Base-by-base conservation (phyloP, 1,140 invertebrate genomes). In the Galleria mellonella region DNA sequence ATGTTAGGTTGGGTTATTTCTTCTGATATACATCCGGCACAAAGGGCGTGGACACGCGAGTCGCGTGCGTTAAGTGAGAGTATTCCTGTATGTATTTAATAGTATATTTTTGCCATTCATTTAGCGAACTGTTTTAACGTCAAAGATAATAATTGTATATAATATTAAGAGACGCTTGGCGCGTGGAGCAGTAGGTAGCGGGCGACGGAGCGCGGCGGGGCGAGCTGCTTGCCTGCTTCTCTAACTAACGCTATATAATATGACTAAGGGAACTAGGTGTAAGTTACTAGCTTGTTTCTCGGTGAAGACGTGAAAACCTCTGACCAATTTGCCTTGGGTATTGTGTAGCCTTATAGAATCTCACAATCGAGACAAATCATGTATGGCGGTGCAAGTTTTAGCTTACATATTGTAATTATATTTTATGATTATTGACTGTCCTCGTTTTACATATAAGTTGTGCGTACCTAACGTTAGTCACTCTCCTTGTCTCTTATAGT, bases 261-360 rank as follows among this genome's bases (percentile, higher is more conserved):
- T 57, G 59, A 67, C 56, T 72, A 68, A 64, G 70, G 60, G 51
- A 61, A 56, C 59, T 82, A 79, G 70, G 41, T 76, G 67, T 82
- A 78, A 81, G 74, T 68, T 56, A 62, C 47, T 67, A 65, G 77
- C 77, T 83, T 83, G 71, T 70, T 70, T 71, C 62, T 74, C 64
- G 73, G 75, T 70, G 62, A 71, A 73, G 62, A 71, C 56, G 67
- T 70, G 69, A 60, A 68, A 70, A 74, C 67, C 57, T 75, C 72
- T 84, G 81, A 83, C 81, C 81, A 84, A 84, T 81, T 70, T 75
- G 76, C 76, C 76, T 77, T 79, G 65, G 64, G 64, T 78, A 79
- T 78, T 77, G 69, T 81, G 75, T 74, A 78, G 74, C 72, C 62
- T 78, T 76, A 72, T 74, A 81, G 63, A 65, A 51, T 54, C 60